Evolutionary conservation across 2,113 vertebrate genomes (phyloP), one percentile per base, ranked within the genome.

Genomic region (Neotoma lepida): DNA sequence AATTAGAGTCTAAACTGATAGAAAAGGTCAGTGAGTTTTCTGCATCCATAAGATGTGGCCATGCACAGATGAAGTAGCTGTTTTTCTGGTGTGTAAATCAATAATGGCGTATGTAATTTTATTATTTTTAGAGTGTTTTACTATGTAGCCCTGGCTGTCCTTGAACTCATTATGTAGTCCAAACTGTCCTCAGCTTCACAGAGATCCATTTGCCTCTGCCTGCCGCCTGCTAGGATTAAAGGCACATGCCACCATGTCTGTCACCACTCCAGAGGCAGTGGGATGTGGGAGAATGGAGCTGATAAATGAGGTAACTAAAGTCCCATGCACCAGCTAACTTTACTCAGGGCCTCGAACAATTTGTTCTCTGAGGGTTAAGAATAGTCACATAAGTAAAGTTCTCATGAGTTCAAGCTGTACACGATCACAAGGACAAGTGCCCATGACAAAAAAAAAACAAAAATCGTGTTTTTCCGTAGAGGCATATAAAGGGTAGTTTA

Each of bases 61-160:
- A 0, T 12, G 58, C 10, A 28, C 20, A 35, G 14, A 9, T 33
- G 28, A 86, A 6, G 49, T 63, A n/a, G 39, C 30, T 80, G 4
- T 63, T 90, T 96, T 88, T 85, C 10, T 92, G 71, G 74, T 51
- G 6, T 92, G 17, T 90, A 70, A 89, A 89, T 10, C 74, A 87
- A 94, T 90, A 61, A 77, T 33, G 64, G 22, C 41, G 6, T 63
- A 30, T 28, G 49, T 49, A 49, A 93, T 81, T 85, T 82, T 81
- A 64, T 74, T 70, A 56, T 82, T 61, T 84, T 84, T 14, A 63
- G 56, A 84, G 24, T 26, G 39, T 44, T 84, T 61, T 84, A 18
- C 26, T 1, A 2, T 84, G 26, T 10, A 85, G 41, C 61, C 9
- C 17, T 35, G 4, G 17, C 61, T 85, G 30, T 17, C 41, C 17